Conservation (phyloP, 2,797 vertebrate species). For the Tauraco hartlaubi region DNA sequence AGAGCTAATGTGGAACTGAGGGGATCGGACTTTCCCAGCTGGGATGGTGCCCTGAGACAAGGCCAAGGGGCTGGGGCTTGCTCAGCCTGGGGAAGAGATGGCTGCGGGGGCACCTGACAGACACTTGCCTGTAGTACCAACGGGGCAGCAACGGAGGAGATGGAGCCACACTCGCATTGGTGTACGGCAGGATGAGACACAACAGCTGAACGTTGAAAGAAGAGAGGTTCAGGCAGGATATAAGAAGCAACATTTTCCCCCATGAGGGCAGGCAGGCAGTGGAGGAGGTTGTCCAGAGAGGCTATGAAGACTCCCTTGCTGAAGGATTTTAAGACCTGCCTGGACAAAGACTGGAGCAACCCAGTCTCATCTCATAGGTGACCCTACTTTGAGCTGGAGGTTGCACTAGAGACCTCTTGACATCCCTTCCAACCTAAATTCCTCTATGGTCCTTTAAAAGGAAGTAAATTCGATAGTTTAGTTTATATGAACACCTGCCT, state of each 20-base stretch:
- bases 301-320: background rate
- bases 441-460: background rate
- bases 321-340: background rate
- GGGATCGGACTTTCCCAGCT: too few species aligned
- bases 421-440: background rate
- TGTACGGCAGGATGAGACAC: background rate
- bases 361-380: background rate
- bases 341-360: background rate
- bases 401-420: background rate
- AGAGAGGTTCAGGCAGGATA: background rate
- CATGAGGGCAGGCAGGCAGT: background rate
- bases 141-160: background rate
- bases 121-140: background rate
- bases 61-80: background rate
- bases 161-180: fast-evolving
- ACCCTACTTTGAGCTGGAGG: background rate
- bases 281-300: background rate
- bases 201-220: background rate
- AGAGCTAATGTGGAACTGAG: background rate
- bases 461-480: background rate
- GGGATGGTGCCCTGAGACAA: background rate
- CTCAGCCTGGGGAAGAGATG: background rate
- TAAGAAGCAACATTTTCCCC: background rate
- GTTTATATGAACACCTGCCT: background rate
- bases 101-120: background rate